These are phyloP conservation scores for Aphaenogaster floridana DNA, from an alignment of 1,140 invertebrate species.

Conservation along the genomic window DNA sequence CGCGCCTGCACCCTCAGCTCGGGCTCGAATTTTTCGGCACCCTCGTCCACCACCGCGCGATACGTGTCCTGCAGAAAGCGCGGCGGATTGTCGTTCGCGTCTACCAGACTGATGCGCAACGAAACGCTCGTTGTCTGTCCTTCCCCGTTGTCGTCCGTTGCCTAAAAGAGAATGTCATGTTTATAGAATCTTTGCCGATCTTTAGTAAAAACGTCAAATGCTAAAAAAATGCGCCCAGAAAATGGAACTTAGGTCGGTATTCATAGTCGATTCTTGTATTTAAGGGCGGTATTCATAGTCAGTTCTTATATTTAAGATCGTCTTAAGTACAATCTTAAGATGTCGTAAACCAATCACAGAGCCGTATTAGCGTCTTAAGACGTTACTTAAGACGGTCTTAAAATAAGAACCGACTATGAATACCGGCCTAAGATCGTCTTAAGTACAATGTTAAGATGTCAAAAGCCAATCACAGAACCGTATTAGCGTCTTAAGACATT, in stretches of 20 bases:
- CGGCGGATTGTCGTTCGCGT: conserved; percentile 96
- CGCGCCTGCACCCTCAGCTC: conserved; percentile 89
- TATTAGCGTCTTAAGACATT: no score
- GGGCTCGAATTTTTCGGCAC: conserved; percentile 93
- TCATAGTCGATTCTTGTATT: no score
- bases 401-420: no score
- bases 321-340: no score
- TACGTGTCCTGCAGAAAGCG: conserved; percentile 91
- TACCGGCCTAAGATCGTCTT: no score
- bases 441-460: no score
- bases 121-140: conserved; percentile 93
- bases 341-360: no score
- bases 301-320: no score
- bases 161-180: conserved; percentile 86
- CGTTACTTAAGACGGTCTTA: no score
- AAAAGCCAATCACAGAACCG: no score
- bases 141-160: conserved; percentile 93
- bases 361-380: no score
- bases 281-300: no score
- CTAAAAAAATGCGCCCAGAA: background rate
- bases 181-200: background rate
- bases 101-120: conserved; percentile 92
- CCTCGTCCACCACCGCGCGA: conserved; percentile 94
- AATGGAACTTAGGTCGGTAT: background rate
- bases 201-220: background rate